phyloP scores from a whole-genome alignment of 2,888 invertebrate genomes.

The Cacoxenus indagator region DNA sequence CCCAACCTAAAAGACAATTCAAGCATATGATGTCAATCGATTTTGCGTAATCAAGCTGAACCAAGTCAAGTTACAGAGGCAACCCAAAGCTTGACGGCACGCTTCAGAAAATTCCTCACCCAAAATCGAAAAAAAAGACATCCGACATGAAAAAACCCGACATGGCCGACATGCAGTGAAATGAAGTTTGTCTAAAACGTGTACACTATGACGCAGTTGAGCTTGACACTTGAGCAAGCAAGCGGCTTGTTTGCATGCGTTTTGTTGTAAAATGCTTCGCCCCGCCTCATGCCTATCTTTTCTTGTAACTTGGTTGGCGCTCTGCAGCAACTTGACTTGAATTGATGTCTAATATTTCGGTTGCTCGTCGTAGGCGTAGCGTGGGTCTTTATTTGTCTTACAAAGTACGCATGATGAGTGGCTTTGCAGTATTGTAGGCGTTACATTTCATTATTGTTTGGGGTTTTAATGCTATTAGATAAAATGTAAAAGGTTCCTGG shows the following conservation, averaged over 20 bases:
- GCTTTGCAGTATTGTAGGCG: too few species aligned
- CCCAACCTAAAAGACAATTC: conserved; percentile 25
- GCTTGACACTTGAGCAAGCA: background rate
- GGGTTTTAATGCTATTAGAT: too few species aligned
- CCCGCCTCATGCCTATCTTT: background rate
- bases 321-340: background rate
- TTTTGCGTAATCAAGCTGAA: conserved; percentile 38
- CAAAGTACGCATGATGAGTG: too few species aligned
- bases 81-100: background rate
- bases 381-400: background rate
- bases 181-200: conserved; percentile 3
- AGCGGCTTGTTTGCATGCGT: conserved; percentile 16
- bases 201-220: background rate
- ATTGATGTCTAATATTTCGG: background rate
- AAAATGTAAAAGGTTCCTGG: too few species aligned
- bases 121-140: background rate
- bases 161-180: background rate
- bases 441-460: too few species aligned
- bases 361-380: background rate
- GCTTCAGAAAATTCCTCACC: background rate
- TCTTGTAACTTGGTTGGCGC: background rate
- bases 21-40: conserved; percentile 52
- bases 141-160: background rate
- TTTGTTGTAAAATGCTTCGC: background rate
- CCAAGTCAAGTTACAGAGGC: background rate